Evolutionary conservation across 92 coral and sea anemone genomes (phyloP), one percentile per base, ranked within the genome.

Genomic region (Siderastrea radians): DNA sequence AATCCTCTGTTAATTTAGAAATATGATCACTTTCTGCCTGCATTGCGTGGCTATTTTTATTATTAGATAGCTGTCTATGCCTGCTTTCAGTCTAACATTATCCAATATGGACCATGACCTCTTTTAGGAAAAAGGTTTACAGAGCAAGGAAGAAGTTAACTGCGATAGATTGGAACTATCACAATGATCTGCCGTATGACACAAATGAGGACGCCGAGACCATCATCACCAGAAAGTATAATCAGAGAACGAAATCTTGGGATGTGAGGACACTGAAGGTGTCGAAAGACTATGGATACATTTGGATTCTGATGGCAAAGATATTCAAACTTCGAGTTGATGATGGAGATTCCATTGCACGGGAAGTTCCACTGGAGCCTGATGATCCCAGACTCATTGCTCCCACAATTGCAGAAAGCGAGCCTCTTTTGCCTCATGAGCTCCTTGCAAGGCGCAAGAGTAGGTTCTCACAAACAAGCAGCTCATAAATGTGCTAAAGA

Each of bases 111-210:
- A 55, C 60, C 60, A 55, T 55, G 60, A 7, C 60, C 60, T 66
- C 75, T 50, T 84, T n/a, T 63, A 78, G 93, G 55, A 83, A 89
- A 58, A 76, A 77, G 3, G 90, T 64, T 49, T 85, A 85, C 83
- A 86, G 83, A 55, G 88, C 85, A 8, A 80, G 93, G 49, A 90
- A 90, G 77, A 85, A 86, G 72, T 45, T 86, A 7, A 68, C 90
- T 13, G 90, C 79, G 1, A 85, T 90, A 8, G 90, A 90, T 46
- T 90, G 93, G 90, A 90, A 90, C 58, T 85, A 55, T 58, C 93
- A 90, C 76, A 6, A 52, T 7, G 66, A 90, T 49, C 77, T 79
- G 48, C 90, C 90, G 45, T 16, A 63, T 53, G 81, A 78, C 47
- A 79, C 72, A 49, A 72, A 74, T 26, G 77, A 46, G 66, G 58